phyloP scores from a whole-genome alignment of 2,113 vertebrate species.

The Bubo bubo region DNA sequence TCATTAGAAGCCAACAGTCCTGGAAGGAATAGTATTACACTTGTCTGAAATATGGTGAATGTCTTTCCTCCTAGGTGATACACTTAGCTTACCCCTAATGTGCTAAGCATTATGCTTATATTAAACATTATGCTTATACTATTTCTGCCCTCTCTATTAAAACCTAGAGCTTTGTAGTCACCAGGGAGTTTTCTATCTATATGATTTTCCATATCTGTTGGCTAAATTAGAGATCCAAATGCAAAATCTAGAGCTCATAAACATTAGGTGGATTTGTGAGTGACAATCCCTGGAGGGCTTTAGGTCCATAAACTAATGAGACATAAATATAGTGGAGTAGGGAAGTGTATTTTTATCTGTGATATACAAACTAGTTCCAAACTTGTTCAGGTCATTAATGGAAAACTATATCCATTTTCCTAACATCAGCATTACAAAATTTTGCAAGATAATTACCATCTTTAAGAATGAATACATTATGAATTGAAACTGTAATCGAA shows the following conservation, averaged over 20 bases:
- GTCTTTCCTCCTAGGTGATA: conserved; percentile 14
- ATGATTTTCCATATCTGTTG: conserved; percentile 54
- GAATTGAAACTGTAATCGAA: background rate
- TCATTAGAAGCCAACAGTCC: background rate
- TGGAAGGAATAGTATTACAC: background rate
- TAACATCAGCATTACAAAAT: conserved; percentile 5
- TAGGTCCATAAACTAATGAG: conserved; percentile 69
- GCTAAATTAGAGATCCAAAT: conserved; percentile 69
- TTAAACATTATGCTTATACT: conserved; percentile 39
- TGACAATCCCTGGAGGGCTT: conserved; percentile 73
- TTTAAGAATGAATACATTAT: background rate
- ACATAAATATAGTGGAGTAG: conserved; percentile 61
- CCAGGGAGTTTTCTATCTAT: conserved; percentile 57
- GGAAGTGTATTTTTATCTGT: conserved; percentile 64
- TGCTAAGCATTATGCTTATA: conserved; percentile 48
- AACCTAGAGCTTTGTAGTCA: conserved; percentile 60
- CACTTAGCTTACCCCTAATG: conserved; percentile 10
- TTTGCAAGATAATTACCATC: background rate
- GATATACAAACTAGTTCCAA: conserved; percentile 48
- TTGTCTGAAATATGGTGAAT: background rate
- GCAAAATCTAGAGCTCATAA: conserved; percentile 66
- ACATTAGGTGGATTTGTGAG: conserved; percentile 66
- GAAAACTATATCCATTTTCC: conserved; percentile 2
- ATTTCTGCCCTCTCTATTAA: conserved; percentile 61
- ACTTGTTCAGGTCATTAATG: conserved; percentile 57